Conservation (phyloP, 2,113 vertebrate genomes). For the Platysteira castanea region DNA sequence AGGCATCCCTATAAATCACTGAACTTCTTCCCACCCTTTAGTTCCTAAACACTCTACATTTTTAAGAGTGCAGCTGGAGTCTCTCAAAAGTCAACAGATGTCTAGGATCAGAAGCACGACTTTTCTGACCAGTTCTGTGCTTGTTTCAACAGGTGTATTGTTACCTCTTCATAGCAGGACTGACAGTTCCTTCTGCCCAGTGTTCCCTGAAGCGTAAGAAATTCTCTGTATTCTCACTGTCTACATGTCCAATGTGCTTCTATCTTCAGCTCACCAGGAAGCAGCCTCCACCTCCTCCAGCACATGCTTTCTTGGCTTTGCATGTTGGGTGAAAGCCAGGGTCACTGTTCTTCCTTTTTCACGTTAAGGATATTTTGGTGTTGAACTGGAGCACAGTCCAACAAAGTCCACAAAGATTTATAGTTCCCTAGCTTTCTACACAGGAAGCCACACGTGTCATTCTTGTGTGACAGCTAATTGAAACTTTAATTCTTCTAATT, state of each 20-base stretch:
- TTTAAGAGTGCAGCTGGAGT: slow-evolving; percentile 52
- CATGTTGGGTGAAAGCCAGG: background rate
- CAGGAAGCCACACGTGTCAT: background rate
- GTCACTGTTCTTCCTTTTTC: background rate
- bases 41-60: slow-evolving; percentile 61
- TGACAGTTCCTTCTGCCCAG: background rate
- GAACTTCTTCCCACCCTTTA: slow-evolving; percentile 55
- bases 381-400: background rate
- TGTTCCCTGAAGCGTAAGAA: background rate
- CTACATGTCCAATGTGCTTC: background rate
- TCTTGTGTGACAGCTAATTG: background rate
- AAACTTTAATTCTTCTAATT: background rate
- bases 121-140: background rate
- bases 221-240: background rate
- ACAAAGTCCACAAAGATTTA: background rate
- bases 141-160: slow-evolving; percentile 57
- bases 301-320: background rate
- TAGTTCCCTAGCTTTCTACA: background rate
- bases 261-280: background rate
- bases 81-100: slow-evolving; percentile 55
- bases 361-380: background rate
- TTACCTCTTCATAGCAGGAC: background rate
- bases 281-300: background rate
- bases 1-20: slow-evolving; percentile 67
- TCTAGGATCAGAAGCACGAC: background rate